Base-by-base conservation (phyloP, 2,888 invertebrate species). In the Orthosia gracilis region DNA sequence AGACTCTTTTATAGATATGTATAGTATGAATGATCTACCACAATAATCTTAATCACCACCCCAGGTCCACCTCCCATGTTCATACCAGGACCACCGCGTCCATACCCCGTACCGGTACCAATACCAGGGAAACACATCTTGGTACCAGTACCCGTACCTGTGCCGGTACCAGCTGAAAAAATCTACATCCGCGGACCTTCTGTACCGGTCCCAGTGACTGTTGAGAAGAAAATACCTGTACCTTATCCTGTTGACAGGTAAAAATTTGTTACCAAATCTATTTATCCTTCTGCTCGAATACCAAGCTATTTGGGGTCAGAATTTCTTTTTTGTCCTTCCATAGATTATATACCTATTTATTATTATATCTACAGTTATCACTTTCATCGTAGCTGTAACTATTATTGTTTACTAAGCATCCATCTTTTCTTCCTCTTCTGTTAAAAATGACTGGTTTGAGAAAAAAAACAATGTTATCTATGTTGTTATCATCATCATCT, bases 51-150 rank as follows among this genome's bases (percentile, higher is more conserved):
- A 18, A 54, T 65, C 31, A n/a, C 13, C 26, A 65, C 55, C 55
- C 15, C 50, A 95, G 95, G 95, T 86, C 94, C 94, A 49, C 93
- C 93, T 50, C 94, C 94, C 13, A 84, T 67, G 47, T 70, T 92
- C 3, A 90, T 95, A 57, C 95, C 94, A 3, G 95, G 95, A 59
- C 94, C 94, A 4, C 90, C 92, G 5, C 93, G 94, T 67, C 94
- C 94, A 2, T 93, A 92, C 84, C 95, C 95, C 4, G 94, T 95
- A 15, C 95, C 93, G 0, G 89, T 95, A 3, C 94, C 95, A 2
- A 90, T 93, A 12, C 94, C 93, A 3, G 91, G 93, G n/a, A 92
- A 91, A 80, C 90, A 84, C 15, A 85, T 94, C 18, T 69, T 91
- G 23, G 85, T 92, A 49, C 89, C 89, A 1, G 80, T 91, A 12